These are phyloP conservation scores for Amphibalanus amphitrite DNA, from an alignment of 1,140 invertebrate species.

Conservation along the genomic window DNA sequence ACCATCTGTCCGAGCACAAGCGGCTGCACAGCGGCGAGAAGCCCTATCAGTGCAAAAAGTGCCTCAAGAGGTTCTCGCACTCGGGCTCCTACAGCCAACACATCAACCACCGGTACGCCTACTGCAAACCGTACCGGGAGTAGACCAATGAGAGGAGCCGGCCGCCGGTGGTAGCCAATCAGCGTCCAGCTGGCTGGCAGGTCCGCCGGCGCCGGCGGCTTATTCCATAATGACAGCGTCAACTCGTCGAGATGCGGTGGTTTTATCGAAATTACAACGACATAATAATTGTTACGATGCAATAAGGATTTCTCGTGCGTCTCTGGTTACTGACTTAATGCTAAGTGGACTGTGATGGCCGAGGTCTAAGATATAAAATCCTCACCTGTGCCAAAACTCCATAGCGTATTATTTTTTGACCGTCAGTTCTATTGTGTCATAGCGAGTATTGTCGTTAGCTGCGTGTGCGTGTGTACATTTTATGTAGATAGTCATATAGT, in stretches of 20 bases:
- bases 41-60: conserved; percentile 96
- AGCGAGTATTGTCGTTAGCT: neutral
- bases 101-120: conserved; percentile 98
- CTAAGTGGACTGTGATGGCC: neutral
- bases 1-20: conserved; percentile 97
- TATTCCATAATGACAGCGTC: neutral
- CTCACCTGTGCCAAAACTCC: neutral
- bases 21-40: conserved; percentile 96
- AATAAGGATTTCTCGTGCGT: neutral
- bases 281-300: conserved; percentile 1
- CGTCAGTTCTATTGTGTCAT: neutral
- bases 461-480: neutral
- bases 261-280: conserved; percentile 2
- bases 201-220: no score
- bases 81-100: conserved; percentile 99
- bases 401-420: conserved; percentile 2
- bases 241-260: neutral
- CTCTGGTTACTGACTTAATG: neutral
- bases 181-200: neutral
- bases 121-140: conserved; percentile 66
- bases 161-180: neutral
- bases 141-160: neutral
- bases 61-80: conserved; percentile 96
- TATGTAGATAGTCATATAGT: neutral
- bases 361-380: neutral